Base-by-base conservation (phyloP, 2,797 vertebrate species). In the Anguilla obscura region DNA sequence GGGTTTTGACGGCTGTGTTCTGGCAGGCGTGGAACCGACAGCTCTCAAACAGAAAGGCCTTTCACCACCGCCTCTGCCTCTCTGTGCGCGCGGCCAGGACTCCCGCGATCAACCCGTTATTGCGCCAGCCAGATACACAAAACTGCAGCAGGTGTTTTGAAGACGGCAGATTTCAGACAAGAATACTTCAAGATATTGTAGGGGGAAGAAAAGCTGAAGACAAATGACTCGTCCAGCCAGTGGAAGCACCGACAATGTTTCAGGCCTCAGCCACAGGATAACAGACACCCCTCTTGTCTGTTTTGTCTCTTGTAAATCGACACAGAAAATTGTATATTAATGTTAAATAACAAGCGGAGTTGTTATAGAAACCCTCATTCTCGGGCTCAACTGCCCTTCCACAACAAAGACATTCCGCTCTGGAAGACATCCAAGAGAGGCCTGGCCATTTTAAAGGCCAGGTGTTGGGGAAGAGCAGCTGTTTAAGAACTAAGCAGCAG, bases 21-120 rank as follows among this genome's bases (percentile, higher is more conserved):
- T 86, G 86, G 66, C 86, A 86, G 30, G 27, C 66, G 9, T 14
- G 27, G 50, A 86, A 86, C 33, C n/a, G 74, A 86, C 50, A 76
- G 71, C 71, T 48, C 50, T 76, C 69, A 76, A 21, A 86, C 86
- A 86, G 74, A 27, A 52, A 69, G 7, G 71, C 86, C 14, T 86
- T 86, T 86, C 18, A 86, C 45, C 54, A 27, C 66, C 66, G 4
- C 66, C 66, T 30, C 45, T 27, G 18, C 60, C 60, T 66, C 45
- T 33, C 48, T 40, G 2, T 45, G 18, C 52, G 50, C 21, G 21
- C 69, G 56, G 66, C 27, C 45, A 52, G 30, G 45, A 76, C 30
- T 74, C 69, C 69, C 21, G 45, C 86, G 21, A 69, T 76, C 69
- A 76, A 56, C 76, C 30, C 52, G n/a, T 10, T 27, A 69, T 10